Evolutionary conservation across 1,140 invertebrate genomes (phyloP).

Genomic region (Sipha flava): DNA sequence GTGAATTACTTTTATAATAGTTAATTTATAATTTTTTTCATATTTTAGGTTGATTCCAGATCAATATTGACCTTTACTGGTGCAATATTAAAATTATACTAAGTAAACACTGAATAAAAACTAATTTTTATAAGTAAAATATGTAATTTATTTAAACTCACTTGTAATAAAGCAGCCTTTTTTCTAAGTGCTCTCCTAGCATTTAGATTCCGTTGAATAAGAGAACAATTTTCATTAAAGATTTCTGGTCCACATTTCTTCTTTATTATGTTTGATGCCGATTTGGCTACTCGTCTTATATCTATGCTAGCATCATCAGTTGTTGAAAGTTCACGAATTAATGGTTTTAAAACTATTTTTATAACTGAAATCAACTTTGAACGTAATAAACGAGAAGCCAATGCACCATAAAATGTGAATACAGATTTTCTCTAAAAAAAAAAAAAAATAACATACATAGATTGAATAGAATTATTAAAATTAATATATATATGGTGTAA

Average conservation of each 20-base stretch:
- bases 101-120: too few species aligned
- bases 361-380: slow-evolving; percentile 49
- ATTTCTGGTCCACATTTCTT: slow-evolving; percentile 55
- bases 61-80: too few species aligned
- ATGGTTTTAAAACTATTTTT: slow-evolving; percentile 52
- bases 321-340: slow-evolving; percentile 59
- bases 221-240: slow-evolving; percentile 53
- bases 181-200: slow-evolving; percentile 58
- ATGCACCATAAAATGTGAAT: slow-evolving; percentile 64
- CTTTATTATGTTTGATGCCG: slow-evolving; percentile 58
- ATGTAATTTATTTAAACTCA: slow-evolving; percentile 35
- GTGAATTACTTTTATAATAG: background rate
- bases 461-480: background rate
- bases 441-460: background rate
- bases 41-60: too few species aligned
- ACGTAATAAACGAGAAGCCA: slow-evolving; percentile 51
- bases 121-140: too few species aligned
- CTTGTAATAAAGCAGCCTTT: slow-evolving; percentile 50
- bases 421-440: slow-evolving; percentile 52
- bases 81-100: too few species aligned
- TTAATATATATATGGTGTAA: background rate
- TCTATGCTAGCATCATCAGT: slow-evolving; percentile 44
- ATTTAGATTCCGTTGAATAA: slow-evolving; percentile 52
- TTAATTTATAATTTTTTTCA: too few species aligned
- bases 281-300: slow-evolving; percentile 54